Evolutionary conservation across 2,113 vertebrate genomes (phyloP).

Genomic region (Zapus hudsonius): DNA sequence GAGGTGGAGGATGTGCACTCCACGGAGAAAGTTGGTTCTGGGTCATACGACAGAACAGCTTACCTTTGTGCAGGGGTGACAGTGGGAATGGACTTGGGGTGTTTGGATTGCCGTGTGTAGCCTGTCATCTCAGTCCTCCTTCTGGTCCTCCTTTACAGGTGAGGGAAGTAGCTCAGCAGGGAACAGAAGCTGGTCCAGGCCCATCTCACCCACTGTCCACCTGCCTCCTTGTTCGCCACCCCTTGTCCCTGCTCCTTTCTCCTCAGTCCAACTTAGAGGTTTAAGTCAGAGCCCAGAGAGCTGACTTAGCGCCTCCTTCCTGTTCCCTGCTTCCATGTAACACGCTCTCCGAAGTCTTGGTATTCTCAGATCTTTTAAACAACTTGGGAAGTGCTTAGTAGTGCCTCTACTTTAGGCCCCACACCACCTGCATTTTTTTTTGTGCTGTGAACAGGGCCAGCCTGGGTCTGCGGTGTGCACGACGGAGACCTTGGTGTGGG

Average conservation of each 20-base stretch:
- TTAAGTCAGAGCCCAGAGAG: neutral
- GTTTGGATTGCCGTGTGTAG: neutral
- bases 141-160: rapidly evolving
- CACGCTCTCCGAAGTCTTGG: neutral
- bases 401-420: neutral
- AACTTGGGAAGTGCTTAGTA: neutral
- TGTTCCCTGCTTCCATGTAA: neutral
- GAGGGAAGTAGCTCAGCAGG: neutral
- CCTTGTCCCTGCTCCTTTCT: neutral
- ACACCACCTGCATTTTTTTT: neutral
- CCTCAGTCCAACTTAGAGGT: rapidly evolving
- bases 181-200: neutral
- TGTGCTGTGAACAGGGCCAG: neutral
- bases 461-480: neutral
- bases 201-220: neutral
- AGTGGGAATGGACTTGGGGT: neutral
- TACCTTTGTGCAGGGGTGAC: neutral
- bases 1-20: no score
- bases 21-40: neutral
- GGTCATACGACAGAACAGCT: neutral
- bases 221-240: neutral
- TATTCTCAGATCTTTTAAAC: neutral
- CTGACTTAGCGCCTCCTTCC: neutral
- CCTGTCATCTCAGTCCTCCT: no score
- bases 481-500: rapidly evolving